Conservation (phyloP, 1,140 invertebrate genomes). For the Drosophila triauraria region DNA sequence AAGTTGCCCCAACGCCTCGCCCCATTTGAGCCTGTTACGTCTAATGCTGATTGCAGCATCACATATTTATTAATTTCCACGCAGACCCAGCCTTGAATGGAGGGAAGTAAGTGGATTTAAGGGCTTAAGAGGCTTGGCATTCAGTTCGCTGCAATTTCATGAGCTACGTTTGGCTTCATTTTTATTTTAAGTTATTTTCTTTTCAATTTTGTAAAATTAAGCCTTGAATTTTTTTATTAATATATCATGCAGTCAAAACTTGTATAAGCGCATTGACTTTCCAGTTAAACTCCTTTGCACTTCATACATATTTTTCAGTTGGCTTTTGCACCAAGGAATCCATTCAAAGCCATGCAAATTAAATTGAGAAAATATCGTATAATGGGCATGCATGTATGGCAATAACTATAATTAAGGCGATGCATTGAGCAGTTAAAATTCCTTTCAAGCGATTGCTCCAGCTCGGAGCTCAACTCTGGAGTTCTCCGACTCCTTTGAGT, state of each 20-base stretch:
- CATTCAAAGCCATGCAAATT: not conserved
- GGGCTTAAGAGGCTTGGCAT: not conserved
- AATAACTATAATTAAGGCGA: slow-evolving; percentile 39
- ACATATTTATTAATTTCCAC: slow-evolving; percentile 61
- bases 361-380: slow-evolving; percentile 14
- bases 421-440: slow-evolving; percentile 28
- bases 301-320: not conserved
- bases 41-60: slow-evolving; percentile 64
- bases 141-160: not conserved
- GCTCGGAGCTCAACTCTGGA: slow-evolving; percentile 3
- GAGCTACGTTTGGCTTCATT: no score
- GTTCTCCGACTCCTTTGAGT: slow-evolving; percentile 29
- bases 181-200: not conserved
- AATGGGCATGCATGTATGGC: slow-evolving; percentile 19
- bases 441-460: slow-evolving; percentile 11
- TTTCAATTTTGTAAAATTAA: not conserved
- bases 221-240: not conserved
- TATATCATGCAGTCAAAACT: no score
- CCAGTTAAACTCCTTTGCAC: not conserved
- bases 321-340: not conserved
- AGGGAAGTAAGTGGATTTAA: no score
- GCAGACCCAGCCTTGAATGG: not conserved
- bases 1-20: slow-evolving; percentile 37
- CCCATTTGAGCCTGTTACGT: slow-evolving; percentile 41
- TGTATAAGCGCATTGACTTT: not conserved